These are phyloP conservation scores for human DNA, from an alignment of 2,113 vertebrate genomes.

Conservation along the genomic window DNA sequence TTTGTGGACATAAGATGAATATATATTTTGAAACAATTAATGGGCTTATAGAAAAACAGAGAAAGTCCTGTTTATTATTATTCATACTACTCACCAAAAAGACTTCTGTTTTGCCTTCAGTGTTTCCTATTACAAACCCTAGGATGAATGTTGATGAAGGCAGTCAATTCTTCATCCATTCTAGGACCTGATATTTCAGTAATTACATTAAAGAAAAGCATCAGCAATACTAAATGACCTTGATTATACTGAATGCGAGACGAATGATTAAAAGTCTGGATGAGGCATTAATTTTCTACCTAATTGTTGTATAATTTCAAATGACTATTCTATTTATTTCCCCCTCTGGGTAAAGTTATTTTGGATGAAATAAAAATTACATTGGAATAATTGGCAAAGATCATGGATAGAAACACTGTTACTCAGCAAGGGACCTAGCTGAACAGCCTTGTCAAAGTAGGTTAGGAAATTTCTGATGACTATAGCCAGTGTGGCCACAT, in stretches of 20 bases:
- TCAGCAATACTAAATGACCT: slow-evolving; percentile 29
- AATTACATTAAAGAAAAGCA: slow-evolving; percentile 55
- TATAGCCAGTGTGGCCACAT: background rate
- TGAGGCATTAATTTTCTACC: slow-evolving; percentile 18
- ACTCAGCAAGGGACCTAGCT: background rate
- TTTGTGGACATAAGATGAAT: background rate
- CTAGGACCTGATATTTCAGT: slow-evolving; percentile 19
- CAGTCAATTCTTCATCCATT: background rate
- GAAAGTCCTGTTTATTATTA: background rate
- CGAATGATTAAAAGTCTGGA: slow-evolving; percentile 33
- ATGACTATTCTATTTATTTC: slow-evolving; percentile 25
- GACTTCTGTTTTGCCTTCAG: background rate
- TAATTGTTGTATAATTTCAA: slow-evolving; percentile 61
- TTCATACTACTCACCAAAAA: background rate
- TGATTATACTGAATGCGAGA: slow-evolving; percentile 32
- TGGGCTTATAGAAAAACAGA: background rate
- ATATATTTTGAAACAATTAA: background rate
- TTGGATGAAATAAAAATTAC: slow-evolving; percentile 21
- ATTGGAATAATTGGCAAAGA: background rate
- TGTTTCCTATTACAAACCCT: background rate
- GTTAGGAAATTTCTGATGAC: slow-evolving; percentile 20
- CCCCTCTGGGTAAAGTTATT: slow-evolving; percentile 5
- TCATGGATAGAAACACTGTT: background rate
- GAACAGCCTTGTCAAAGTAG: background rate
- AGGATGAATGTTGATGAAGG: background rate